Percentiles rank a stretch among this genome's conserved stretches.
Conservation (phyloP, 2,888 invertebrate genomes). For the Dendrolimus houi region DNA sequence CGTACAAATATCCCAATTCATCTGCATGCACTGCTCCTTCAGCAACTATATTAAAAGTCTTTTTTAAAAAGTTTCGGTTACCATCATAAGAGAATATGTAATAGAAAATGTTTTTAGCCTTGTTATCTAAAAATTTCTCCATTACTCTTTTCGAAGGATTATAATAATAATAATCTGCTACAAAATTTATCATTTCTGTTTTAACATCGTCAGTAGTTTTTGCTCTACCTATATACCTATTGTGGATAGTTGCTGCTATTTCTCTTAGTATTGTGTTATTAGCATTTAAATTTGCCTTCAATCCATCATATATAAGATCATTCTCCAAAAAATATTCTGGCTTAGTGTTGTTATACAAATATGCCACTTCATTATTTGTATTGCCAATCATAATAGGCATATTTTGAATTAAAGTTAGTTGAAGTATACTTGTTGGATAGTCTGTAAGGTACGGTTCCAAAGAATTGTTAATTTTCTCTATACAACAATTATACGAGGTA, state of each 20-base stretch:
- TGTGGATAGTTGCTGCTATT: constrained; percentile 13
- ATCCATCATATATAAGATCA: constrained; percentile 2
- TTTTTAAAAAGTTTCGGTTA: constrained; percentile 20
- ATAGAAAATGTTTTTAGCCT: constrained; percentile 15
- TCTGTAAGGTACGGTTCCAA: constrained; percentile 3
- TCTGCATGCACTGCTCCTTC: constrained; percentile 23
- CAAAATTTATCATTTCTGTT: constrained; percentile 14
- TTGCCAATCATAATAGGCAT: constrained; percentile 9
- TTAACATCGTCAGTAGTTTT: constrained; percentile 8
- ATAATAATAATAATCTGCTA: constrained; percentile 15
- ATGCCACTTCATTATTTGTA: constrained; percentile 8
- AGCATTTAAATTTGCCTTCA: constrained; percentile 11
- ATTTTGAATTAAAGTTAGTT: neutral
- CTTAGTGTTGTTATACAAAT: constrained; percentile 6
- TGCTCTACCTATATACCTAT: constrained; percentile 21
- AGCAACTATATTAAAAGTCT: constrained; percentile 11
- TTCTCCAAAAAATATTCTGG: no score
- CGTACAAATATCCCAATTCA: constrained; percentile 31
- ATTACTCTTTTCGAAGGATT: constrained; percentile 17
- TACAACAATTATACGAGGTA: constrained; percentile 9
- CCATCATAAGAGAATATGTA: constrained; percentile 28
- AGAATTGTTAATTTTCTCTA: constrained; percentile 7
- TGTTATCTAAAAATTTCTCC: constrained; percentile 15
- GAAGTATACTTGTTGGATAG: neutral
- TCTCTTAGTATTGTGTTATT: constrained; percentile 11